A percentile compares a stretch with the other conserved stretches of the same genome.
Evolutionary conservation across 2,797 vertebrate genomes (phyloP).

Genomic region (Megalops cyprinoides): DNA sequence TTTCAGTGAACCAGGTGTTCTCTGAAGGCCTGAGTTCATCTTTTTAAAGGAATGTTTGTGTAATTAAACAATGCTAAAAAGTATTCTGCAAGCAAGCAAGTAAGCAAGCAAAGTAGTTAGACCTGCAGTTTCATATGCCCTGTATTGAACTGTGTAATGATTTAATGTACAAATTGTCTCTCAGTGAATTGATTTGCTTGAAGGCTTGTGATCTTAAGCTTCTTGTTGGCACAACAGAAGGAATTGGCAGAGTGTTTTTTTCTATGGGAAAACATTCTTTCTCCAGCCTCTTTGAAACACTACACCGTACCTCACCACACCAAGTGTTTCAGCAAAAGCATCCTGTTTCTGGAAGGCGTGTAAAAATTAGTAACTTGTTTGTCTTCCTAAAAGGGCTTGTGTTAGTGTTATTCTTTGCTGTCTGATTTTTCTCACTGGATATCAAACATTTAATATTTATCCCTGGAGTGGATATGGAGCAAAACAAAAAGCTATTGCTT

Average conservation of each 20-base stretch:
- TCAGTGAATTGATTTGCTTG: neutral
- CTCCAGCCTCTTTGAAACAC: neutral
- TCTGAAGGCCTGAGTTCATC: neutral
- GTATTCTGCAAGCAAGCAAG: neutral
- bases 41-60: neutral
- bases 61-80: neutral
- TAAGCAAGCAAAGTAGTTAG: no score
- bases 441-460: neutral
- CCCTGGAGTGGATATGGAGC: constrained; percentile 7
- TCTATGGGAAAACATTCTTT: neutral
- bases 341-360: neutral
- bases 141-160: neutral
- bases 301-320: neutral
- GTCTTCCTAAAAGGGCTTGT: neutral
- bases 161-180: neutral
- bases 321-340: neutral
- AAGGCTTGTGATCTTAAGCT: neutral
- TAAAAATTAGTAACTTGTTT: constrained; percentile 16
- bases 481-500: neutral
- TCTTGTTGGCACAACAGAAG: neutral
- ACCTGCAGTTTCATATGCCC: neutral
- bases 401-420: neutral
- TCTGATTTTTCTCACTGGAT: constrained; percentile 10
- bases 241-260: constrained; percentile 12
- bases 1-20: neutral